Evolutionary conservation across 2,888 invertebrate species (phyloP).

Genomic region (Orchestes rusci): DNA sequence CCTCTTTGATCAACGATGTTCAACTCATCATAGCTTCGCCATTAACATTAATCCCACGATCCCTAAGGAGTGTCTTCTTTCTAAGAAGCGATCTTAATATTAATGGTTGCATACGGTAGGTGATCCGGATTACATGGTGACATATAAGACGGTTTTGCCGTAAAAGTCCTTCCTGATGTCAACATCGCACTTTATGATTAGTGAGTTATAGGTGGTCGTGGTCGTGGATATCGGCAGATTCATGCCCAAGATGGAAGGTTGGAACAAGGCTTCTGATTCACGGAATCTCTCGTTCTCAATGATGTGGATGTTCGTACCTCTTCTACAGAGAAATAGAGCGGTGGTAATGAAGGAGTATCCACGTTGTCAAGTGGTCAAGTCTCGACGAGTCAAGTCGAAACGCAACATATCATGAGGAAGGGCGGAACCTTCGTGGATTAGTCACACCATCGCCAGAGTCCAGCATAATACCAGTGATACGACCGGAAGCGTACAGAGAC

Average conservation of each 20-base stretch:
- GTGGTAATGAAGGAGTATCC: constrained; percentile 90
- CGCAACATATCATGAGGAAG: constrained; percentile 88
- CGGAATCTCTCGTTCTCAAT: constrained; percentile 92
- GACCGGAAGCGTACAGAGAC: constrained; percentile 89
- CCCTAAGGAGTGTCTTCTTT: constrained; percentile 93
- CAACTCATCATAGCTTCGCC: no score
- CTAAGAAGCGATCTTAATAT: constrained; percentile 90
- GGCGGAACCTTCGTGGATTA: constrained; percentile 92
- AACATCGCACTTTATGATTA: constrained; percentile 98
- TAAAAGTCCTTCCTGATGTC: constrained; percentile 95
- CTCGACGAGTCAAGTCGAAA: constrained; percentile 87
- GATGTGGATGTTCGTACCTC: constrained; percentile 90
- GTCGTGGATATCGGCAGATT: constrained; percentile 84
- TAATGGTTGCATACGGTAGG: constrained; percentile 77
- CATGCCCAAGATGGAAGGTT: constrained; percentile 86
- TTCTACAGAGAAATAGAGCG: constrained; percentile 90
- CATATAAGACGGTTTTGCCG: constrained; percentile 90
- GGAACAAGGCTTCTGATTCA: constrained; percentile 93
- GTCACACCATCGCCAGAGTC: constrained; percentile 95
- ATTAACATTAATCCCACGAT: constrained; percentile 89
- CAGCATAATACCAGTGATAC: constrained; percentile 93
- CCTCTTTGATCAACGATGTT: no score
- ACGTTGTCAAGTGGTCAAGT: constrained; percentile 84
- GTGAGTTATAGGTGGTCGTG: constrained; percentile 87
- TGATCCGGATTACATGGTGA: constrained; percentile 93